phyloP scores from a whole-genome alignment of 2,888 invertebrate genomes.

The Apotomis turbidana region DNA sequence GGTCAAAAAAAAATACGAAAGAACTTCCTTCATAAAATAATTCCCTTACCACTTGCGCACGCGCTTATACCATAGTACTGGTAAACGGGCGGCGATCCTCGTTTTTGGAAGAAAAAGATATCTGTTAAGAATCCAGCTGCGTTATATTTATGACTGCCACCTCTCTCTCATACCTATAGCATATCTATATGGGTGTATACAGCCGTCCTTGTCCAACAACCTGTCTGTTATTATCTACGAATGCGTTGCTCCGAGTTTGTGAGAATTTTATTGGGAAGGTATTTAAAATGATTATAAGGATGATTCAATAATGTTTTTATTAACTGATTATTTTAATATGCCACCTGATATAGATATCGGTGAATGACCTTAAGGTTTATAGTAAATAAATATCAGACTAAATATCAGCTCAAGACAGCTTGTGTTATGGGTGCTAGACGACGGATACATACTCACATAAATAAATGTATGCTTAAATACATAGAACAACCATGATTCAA shows the following conservation, averaged over 20 bases:
- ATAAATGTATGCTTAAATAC: no score
- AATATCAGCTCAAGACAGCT: no score
- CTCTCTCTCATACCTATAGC: constrained; percentile 15
- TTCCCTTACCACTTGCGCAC: constrained; percentile 5
- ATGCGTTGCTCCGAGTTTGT: constrained; percentile 33
- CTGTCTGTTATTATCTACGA: constrained; percentile 39
- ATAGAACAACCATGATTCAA: no score
- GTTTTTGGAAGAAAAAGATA: constrained; percentile 43
- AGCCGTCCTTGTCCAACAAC: constrained; percentile 14
- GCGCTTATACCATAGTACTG: constrained; percentile 15
- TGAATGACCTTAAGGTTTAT: background rate
- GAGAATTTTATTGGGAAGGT: constrained; percentile 37
- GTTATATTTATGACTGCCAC: constrained; percentile 35
- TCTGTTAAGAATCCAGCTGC: constrained; percentile 41
- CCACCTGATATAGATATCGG: background rate
- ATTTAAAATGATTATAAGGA: constrained; percentile 34
- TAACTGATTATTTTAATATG: constrained; percentile 10
- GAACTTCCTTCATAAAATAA: background rate
- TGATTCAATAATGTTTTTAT: constrained; percentile 37
- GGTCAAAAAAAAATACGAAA: no score
- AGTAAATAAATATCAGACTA: no score
- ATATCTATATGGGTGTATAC: constrained; percentile 6
- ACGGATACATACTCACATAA: no score
- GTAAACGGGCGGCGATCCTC: constrained; percentile 39
- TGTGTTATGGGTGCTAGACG: no score